phyloP scores from a whole-genome alignment of 2,797 vertebrate species.

The Falco peregrinus region DNA sequence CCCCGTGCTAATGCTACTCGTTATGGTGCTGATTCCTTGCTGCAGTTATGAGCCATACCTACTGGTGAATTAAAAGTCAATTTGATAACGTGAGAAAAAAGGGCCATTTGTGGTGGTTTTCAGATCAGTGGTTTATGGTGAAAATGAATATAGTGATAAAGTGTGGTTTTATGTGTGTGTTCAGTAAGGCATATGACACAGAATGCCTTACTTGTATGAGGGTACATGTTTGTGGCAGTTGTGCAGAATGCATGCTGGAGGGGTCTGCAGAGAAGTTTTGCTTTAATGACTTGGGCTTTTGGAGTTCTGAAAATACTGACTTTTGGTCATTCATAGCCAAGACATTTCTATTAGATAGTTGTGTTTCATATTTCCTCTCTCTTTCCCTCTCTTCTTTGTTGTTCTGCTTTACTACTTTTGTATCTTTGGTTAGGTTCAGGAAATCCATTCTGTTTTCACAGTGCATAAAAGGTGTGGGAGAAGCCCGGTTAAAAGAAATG shows the following conservation, averaged over 20 bases:
- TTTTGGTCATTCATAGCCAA: accelerated
- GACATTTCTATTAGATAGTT: accelerated
- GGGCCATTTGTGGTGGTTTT: background rate
- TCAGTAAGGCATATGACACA: accelerated
- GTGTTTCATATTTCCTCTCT: background rate
- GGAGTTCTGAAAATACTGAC: background rate
- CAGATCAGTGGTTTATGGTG: background rate
- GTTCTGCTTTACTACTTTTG: background rate
- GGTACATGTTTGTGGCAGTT: background rate
- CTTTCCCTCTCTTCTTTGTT: background rate
- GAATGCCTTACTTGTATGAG: background rate
- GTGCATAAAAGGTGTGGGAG: background rate
- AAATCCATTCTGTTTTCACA: background rate
- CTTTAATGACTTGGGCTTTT: background rate
- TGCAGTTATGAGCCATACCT: background rate
- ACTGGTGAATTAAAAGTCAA: background rate
- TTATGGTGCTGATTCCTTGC: background rate
- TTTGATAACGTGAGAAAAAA: background rate
- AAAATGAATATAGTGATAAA: background rate
- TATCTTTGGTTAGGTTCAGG: background rate
- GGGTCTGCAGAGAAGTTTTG: background rate
- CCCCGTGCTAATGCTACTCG: background rate
- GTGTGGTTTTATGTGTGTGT: background rate
- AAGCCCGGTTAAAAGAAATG: background rate
- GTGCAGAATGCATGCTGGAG: background rate